Percentiles rank a stretch among this genome's conserved stretches.
Evolutionary conservation across 2,797 vertebrate genomes (phyloP).

Genomic region (Clarias laeviceps): DNA sequence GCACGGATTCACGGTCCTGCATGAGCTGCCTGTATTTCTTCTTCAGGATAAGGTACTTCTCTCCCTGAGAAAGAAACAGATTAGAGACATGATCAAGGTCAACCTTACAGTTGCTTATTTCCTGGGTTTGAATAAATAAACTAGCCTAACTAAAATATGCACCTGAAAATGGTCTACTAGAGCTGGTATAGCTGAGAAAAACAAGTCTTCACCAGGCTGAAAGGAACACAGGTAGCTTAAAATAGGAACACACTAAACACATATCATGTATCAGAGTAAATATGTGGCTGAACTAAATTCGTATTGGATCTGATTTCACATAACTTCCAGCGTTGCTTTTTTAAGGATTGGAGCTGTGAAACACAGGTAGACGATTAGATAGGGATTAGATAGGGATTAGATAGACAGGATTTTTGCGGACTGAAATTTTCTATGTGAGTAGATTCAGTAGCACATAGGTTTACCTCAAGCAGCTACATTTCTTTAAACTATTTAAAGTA

Average conservation of each 20-base stretch:
- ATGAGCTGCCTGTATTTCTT: constrained; percentile 76
- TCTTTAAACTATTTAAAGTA: too few species aligned
- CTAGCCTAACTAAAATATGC: background rate
- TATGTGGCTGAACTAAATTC: background rate
- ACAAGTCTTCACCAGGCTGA: background rate
- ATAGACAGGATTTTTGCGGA: too few species aligned
- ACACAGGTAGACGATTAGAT: too few species aligned
- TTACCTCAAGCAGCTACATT: too few species aligned
- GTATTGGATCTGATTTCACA: background rate
- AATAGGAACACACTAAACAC: background rate
- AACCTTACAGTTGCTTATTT: background rate
- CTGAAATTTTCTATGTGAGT: too few species aligned
- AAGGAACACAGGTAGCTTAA: background rate
- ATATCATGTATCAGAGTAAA: background rate
- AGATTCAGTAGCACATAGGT: too few species aligned
- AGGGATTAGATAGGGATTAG: too few species aligned
- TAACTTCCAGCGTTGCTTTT: background rate
- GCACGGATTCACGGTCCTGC: constrained; percentile 60
- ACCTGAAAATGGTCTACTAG: background rate
- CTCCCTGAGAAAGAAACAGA: constrained; percentile 63
- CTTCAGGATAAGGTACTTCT: constrained; percentile 78
- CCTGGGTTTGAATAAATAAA: background rate
- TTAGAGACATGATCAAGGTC: background rate
- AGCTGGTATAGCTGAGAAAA: background rate
- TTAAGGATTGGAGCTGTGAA: too few species aligned